A percentile compares a stretch with the other conserved stretches of the same genome.
Conservation (phyloP, 2,888 invertebrate species). For the Polyommatus iphigenia region DNA sequence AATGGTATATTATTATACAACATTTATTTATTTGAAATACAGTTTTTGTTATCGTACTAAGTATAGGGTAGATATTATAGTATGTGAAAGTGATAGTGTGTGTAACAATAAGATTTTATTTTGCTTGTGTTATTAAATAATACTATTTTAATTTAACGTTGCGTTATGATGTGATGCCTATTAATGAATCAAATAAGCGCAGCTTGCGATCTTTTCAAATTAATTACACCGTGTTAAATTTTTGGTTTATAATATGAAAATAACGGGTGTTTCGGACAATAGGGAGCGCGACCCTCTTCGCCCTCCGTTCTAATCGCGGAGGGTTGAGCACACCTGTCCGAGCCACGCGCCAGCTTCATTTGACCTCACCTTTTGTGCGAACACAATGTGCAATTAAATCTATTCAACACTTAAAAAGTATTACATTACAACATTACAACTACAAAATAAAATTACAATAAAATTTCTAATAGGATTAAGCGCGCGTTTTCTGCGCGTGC, state of each 20-base stretch:
- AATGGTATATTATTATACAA: too few species aligned
- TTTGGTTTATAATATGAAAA: constrained; percentile 14
- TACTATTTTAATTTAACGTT: too few species aligned
- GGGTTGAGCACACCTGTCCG: constrained; percentile 47
- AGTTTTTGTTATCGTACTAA: too few species aligned
- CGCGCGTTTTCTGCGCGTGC: neutral
- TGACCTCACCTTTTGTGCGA: constrained; percentile 24
- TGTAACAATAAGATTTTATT: neutral
- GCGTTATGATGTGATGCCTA: neutral
- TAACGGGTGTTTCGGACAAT: constrained; percentile 3
- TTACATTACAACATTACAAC: neutral
- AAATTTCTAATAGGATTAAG: neutral
- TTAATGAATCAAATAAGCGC: constrained; percentile 7
- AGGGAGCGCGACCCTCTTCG: constrained; percentile 34
- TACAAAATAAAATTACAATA: neutral
- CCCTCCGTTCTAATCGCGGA: constrained; percentile 39
- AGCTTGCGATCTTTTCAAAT: constrained; percentile 9
- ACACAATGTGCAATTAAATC: constrained; percentile 37
- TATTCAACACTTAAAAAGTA: constrained; percentile 29
- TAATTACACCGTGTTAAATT: constrained; percentile 1
- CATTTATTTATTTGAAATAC: too few species aligned
- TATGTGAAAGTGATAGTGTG: too few species aligned
- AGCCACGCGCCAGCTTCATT: constrained; percentile 42
- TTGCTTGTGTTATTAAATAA: neutral
- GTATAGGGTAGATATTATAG: too few species aligned